A percentile compares a stretch with the other conserved stretches of the same genome.
phyloP scores from a whole-genome alignment of 2,113 vertebrate genomes.

The Merops nubicus region DNA sequence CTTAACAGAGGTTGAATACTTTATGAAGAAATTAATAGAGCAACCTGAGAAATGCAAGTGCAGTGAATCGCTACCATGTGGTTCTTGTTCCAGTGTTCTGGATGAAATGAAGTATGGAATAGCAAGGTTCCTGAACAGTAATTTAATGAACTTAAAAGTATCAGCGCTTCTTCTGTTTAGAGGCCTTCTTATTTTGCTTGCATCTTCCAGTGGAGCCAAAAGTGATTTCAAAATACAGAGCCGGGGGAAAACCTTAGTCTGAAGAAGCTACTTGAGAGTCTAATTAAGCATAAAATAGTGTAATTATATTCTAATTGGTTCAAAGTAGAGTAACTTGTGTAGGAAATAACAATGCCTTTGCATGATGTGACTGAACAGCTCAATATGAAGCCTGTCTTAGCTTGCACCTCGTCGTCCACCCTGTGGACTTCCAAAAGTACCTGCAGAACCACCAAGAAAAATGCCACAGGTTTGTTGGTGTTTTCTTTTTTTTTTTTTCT shows the following conservation, averaged over 20 bases:
- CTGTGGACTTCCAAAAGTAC: neutral
- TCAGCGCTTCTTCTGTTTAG: neutral
- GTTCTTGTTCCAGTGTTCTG: neutral
- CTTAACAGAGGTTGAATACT: slow-evolving; percentile 3
- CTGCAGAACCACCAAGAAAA: neutral
- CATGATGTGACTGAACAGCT: neutral
- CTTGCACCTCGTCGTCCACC: neutral
- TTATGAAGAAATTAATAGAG: neutral
- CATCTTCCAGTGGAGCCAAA: neutral
- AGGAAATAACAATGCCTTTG: slow-evolving; percentile 42
- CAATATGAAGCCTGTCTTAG: neutral
- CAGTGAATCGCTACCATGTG: neutral
- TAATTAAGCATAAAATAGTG: slow-evolving; percentile 52
- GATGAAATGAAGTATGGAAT: slow-evolving; percentile 4
- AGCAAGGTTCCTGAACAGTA: neutral
- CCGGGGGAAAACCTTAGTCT: neutral
- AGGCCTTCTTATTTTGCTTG: neutral
- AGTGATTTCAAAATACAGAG: neutral
- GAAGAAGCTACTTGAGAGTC: slow-evolving; percentile 11
- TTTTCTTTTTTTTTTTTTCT: neutral
- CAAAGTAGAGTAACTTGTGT: slow-evolving; percentile 31
- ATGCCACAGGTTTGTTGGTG: neutral
- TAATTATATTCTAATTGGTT: slow-evolving; percentile 49
- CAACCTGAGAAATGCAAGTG: slow-evolving; percentile 9
- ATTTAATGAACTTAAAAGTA: neutral